Percentiles rank a stretch among this genome's conserved stretches.
These are phyloP conservation scores for Melanotaenia pygmaea DNA, from an alignment of 2,797 vertebrate species.

Conservation along the genomic window DNA sequence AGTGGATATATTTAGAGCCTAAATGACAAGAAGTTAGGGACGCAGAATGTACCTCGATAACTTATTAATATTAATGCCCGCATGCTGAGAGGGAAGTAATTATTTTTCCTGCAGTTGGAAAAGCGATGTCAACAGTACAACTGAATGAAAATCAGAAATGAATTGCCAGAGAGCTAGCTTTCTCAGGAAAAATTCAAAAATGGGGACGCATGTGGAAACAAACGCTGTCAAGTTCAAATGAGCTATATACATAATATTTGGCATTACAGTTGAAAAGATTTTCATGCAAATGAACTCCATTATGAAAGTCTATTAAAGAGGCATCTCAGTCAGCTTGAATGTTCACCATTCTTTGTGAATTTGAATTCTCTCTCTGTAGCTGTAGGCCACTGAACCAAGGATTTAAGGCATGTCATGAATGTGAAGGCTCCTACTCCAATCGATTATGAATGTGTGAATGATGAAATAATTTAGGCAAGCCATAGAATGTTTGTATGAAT, in stretches of 20 bases:
- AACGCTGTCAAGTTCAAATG: slow-evolving; percentile 62
- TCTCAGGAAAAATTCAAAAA: slow-evolving; percentile 41
- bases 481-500: slow-evolving; percentile 30
- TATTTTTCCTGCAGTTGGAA: slow-evolving; percentile 70
- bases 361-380: slow-evolving; percentile 38
- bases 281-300: slow-evolving; percentile 62
- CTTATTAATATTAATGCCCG: slow-evolving; percentile 79
- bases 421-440: slow-evolving; percentile 33
- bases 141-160: slow-evolving; percentile 59
- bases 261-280: slow-evolving; percentile 48
- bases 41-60: slow-evolving; percentile 68
- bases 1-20: slow-evolving; percentile 76
- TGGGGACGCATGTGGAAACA: slow-evolving; percentile 33
- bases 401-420: slow-evolving; percentile 41
- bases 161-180: background rate
- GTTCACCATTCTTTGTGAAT: slow-evolving; percentile 54
- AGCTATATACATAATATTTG: slow-evolving; percentile 48
- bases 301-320: slow-evolving; percentile 61
- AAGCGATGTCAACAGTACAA: slow-evolving; percentile 70
- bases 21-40: slow-evolving; percentile 77
- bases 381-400: slow-evolving; percentile 31
- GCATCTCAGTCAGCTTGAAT: slow-evolving; percentile 41
- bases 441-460: slow-evolving; percentile 45
- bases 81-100: slow-evolving; percentile 80
- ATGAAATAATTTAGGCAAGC: slow-evolving; percentile 44